Conservation (phyloP, 2,888 invertebrate species). For the Scrobipalpa costella region DNA sequence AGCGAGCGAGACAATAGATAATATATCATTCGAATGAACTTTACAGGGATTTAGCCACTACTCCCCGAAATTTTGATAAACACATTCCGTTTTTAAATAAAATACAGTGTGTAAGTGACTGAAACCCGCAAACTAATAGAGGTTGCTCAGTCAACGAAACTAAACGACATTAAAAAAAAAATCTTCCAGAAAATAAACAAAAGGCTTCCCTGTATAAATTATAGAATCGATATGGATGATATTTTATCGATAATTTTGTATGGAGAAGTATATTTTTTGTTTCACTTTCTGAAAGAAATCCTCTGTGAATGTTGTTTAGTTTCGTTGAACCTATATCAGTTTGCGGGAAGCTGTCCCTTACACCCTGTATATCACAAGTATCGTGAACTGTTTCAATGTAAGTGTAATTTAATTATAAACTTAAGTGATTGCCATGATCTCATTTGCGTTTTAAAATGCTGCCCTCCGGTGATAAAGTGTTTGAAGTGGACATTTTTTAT, state of each 20-base stretch:
- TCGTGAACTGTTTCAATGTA: background rate
- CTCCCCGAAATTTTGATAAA: conserved; percentile 42
- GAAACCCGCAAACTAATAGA: no score
- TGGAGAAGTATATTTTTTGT: no score
- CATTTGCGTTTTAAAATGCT: conserved; percentile 34
- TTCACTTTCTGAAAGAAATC: no score
- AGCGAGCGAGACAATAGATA: conserved; percentile 54
- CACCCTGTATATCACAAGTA: background rate
- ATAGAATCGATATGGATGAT: no score
- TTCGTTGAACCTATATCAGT: no score
- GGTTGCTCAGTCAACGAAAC: background rate
- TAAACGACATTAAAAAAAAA: background rate
- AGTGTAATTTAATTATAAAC: conserved; percentile 24
- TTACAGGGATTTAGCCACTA: conserved; percentile 50
- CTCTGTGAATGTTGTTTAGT: no score
- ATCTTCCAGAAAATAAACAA: no score
- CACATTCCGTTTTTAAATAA: conserved; percentile 39
- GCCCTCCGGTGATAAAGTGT: background rate
- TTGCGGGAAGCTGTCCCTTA: background rate
- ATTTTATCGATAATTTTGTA: no score
- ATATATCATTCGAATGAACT: conserved; percentile 39
- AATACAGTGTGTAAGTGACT: no score
- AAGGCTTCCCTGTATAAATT: no score
- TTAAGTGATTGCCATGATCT: conserved; percentile 42
- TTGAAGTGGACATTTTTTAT: background rate